These are phyloP conservation scores for Chelonia mydas DNA, from an alignment of 2,797 vertebrate genomes.

Conservation along the genomic window DNA sequence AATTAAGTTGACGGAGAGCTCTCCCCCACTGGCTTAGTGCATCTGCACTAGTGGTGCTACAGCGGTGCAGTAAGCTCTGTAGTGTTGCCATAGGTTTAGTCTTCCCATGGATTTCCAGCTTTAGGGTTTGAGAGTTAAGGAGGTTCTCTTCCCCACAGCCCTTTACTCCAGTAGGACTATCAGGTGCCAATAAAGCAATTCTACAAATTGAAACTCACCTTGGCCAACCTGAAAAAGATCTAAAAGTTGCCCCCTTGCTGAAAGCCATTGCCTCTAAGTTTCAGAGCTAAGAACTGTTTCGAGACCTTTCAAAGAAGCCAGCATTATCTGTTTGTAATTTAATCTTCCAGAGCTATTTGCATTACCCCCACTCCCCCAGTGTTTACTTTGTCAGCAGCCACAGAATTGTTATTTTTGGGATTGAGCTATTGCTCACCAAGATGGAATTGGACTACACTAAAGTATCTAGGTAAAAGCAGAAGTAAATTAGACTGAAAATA, in stretches of 20 bases:
- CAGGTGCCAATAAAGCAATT: neutral
- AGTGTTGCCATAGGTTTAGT: neutral
- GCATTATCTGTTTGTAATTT: neutral
- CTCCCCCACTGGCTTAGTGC: neutral
- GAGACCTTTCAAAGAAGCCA: neutral
- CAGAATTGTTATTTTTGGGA: neutral
- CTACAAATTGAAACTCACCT: neutral
- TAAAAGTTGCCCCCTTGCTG: neutral
- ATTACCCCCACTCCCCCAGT: neutral
- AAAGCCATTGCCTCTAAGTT: neutral
- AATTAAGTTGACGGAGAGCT: neutral
- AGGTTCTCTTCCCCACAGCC: neutral
- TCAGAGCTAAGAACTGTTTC: neutral
- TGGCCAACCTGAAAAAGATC: neutral
- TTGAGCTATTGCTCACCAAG: neutral
- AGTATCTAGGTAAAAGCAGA: neutral
- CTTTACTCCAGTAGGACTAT: neutral
- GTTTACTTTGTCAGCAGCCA: constrained; percentile 41
- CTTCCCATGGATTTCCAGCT: constrained; percentile 12
- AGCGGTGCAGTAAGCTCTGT: neutral
- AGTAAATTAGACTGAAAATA: neutral
- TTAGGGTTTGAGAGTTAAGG: neutral
- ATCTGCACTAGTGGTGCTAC: neutral
- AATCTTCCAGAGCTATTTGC: constrained; percentile 24
- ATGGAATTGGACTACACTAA: neutral